These are phyloP conservation scores for Dipodomys merriami DNA, from an alignment of 2,113 vertebrate species.

Conservation along the genomic window DNA sequence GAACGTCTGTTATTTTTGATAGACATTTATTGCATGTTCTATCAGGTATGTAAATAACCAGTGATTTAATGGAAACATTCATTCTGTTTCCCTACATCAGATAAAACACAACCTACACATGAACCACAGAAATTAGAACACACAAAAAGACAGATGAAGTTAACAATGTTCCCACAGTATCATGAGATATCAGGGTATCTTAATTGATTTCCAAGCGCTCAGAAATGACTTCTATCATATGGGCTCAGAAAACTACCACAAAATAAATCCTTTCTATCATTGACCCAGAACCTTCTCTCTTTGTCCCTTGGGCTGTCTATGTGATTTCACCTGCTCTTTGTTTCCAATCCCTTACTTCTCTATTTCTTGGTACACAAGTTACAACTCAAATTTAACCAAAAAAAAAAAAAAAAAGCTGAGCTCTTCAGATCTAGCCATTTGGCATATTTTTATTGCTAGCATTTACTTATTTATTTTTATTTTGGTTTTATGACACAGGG, in stretches of 20 bases:
- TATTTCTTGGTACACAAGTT: not conserved
- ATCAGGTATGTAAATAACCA: not conserved
- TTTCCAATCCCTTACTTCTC: not conserved
- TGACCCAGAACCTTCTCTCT: not conserved
- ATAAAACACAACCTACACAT: slow-evolving; percentile 20
- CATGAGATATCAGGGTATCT: not conserved
- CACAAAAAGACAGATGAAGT: not conserved
- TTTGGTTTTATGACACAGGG: not conserved
- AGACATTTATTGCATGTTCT: not conserved
- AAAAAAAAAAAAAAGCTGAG: not conserved
- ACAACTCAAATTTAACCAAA: not conserved
- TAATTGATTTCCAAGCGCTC: not conserved
- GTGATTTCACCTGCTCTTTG: not conserved
- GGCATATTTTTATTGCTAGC: not conserved
- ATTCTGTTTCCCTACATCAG: not conserved
- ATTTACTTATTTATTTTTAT: not conserved
- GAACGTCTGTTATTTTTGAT: not conserved
- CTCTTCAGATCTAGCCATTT: not conserved
- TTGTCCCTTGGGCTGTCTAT: not conserved
- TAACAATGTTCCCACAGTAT: not conserved
- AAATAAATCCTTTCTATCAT: not conserved
- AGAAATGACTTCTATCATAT: not conserved
- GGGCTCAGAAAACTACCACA: not conserved
- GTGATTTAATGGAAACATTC: slow-evolving; percentile 9
- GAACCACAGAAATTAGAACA: slow-evolving; percentile 9